Evolutionary conservation across 2,113 vertebrate genomes (phyloP).

Genomic region (Arizona elegans): DNA sequence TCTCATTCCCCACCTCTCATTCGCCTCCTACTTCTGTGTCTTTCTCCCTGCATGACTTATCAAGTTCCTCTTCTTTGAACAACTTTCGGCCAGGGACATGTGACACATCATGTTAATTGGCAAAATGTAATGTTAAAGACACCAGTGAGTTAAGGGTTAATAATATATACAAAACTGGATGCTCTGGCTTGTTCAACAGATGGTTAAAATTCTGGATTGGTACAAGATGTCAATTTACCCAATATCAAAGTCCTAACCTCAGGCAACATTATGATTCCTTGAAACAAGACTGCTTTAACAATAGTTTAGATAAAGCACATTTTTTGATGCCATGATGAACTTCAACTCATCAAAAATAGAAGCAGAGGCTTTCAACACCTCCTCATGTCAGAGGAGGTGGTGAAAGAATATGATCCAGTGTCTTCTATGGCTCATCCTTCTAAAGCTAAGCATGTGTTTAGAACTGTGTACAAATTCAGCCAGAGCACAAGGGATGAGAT

Average conservation of each 20-base stretch:
- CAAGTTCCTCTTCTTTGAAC: not conserved
- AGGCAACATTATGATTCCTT: not conserved
- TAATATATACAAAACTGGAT: not conserved
- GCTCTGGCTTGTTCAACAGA: not conserved
- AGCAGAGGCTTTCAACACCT: not conserved
- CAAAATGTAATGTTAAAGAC: not conserved
- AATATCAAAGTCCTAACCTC: not conserved
- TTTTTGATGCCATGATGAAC: not conserved
- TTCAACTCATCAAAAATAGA: not conserved
- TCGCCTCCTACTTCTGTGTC: not conserved
- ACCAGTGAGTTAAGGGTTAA: not conserved
- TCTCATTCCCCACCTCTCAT: not conserved
- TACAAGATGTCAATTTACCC: not conserved
- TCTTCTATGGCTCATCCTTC: not conserved
- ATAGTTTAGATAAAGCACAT: not conserved
- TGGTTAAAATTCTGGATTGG: not conserved
- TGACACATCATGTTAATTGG: not conserved
- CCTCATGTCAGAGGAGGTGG: not conserved
- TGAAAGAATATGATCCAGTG: not conserved
- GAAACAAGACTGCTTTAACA: not conserved
- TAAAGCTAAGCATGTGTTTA: not conserved
- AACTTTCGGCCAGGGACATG: not conserved
- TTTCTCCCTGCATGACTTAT: not conserved
- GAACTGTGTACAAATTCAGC: not conserved
- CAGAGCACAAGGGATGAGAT: too few species aligned